Conservation (phyloP, 2,113 vertebrate genomes). For the Trachemys scripta region DNA sequence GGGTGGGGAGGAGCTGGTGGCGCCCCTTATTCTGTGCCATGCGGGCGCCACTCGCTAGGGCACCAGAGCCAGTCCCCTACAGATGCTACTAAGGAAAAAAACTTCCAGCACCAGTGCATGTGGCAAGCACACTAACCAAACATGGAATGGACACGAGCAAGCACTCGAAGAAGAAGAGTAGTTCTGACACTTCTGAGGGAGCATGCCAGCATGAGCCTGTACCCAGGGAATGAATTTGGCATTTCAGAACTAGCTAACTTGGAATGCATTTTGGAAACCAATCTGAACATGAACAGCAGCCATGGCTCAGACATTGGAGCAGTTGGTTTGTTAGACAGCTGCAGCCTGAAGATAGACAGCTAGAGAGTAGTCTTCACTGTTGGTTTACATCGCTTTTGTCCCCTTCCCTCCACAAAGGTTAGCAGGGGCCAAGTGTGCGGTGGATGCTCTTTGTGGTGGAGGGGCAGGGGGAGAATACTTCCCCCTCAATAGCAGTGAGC, state of each 20-base stretch:
- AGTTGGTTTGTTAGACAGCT: rapidly evolving
- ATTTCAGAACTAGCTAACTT: neutral
- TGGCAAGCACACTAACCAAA: no score
- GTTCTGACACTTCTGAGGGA: neutral
- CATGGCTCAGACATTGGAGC: neutral
- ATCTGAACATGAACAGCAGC: neutral
- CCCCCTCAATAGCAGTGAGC: rapidly evolving
- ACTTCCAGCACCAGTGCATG: no score
- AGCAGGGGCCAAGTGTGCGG: neutral
- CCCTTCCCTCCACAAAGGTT: neutral
- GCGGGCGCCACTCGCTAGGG: no score
- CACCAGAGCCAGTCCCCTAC: no score
- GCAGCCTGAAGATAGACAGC: rapidly evolving
- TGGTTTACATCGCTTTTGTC: neutral
- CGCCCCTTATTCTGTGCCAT: no score
- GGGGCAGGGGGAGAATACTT: rapidly evolving
- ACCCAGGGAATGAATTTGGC: neutral
- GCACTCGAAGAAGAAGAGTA: no score
- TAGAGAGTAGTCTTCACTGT: rapidly evolving
- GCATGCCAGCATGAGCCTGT: neutral
- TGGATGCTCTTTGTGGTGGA: rapidly evolving
- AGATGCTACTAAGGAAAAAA: no score
- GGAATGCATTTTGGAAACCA: rapidly evolving
- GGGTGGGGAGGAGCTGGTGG: no score
- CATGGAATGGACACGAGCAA: no score